Conservation (phyloP, 2,888 invertebrate genomes). For the Macrosoma leucophasiata region DNA sequence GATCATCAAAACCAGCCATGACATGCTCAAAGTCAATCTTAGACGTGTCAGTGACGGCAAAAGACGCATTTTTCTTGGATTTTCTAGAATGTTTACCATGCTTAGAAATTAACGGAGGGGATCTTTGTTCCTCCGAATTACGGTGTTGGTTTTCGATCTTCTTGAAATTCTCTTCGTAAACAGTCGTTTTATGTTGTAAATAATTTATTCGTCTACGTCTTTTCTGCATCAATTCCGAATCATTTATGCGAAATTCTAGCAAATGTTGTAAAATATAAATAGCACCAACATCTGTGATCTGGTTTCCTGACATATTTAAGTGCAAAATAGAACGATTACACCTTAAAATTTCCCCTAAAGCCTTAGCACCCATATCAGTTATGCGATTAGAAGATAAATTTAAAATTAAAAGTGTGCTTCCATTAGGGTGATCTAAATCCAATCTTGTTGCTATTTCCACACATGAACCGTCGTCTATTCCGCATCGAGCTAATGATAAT, state of each 20-base stretch:
- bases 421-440: conserved; percentile 25
- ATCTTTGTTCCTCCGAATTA: background rate
- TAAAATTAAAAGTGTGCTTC: conserved; percentile 31
- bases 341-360: conserved; percentile 35
- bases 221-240: conserved; percentile 28
- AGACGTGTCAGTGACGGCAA: conserved; percentile 4
- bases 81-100: background rate
- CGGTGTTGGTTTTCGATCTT: conserved; percentile 19
- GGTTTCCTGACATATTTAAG: conserved; percentile 44
- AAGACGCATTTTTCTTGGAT: conserved; percentile 2
- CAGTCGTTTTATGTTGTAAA: conserved; percentile 22
- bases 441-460: conserved; percentile 33
- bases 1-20: conserved; percentile 32
- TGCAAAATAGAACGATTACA: conserved; percentile 41
- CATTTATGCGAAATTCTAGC: conserved; percentile 34
- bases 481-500: conserved; percentile 43
- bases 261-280: conserved; percentile 33
- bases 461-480: conserved; percentile 35
- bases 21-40: conserved; percentile 21
- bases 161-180: conserved; percentile 28
- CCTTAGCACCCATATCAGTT: conserved; percentile 36
- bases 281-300: conserved; percentile 38
- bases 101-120: too few species aligned
- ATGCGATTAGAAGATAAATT: conserved; percentile 43
- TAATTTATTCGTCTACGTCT: conserved; percentile 27